Conservation (phyloP, 2,113 vertebrate species). For the Bambusicola thoracicus region DNA sequence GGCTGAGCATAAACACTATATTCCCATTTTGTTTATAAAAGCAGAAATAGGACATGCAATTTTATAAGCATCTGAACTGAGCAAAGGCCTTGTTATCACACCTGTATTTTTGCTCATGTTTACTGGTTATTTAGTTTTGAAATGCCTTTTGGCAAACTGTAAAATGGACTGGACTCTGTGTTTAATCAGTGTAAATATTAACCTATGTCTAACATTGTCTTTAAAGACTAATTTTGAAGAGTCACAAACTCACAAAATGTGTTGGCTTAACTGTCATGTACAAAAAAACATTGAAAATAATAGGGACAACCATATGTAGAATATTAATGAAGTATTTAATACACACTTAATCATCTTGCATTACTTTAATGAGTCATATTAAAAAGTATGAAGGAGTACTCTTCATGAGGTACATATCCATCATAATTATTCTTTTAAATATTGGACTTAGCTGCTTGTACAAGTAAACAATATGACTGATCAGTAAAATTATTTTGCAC, state of each 20-base stretch:
- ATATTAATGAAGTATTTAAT: not conserved
- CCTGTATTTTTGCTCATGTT: not conserved
- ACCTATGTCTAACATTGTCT: not conserved
- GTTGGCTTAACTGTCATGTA: not conserved
- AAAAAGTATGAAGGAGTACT: not conserved
- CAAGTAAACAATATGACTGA: not conserved
- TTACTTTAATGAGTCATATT: not conserved
- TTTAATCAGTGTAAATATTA: not conserved
- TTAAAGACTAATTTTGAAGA: not conserved
- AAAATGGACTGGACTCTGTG: not conserved
- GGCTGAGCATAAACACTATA: not conserved
- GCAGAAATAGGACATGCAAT: not conserved
- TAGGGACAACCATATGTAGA: not conserved
- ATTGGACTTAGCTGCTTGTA: not conserved
- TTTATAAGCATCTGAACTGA: not conserved
- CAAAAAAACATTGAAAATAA: not conserved
- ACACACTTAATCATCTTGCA: not conserved
- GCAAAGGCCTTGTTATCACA: not conserved
- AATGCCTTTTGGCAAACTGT: not conserved
- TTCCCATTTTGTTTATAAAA: conserved; percentile 1
- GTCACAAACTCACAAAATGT: not conserved
- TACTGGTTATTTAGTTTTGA: not conserved
- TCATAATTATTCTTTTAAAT: not conserved
- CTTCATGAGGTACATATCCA: not conserved
- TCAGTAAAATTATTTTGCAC: not conserved